A percentile compares a stretch with the other conserved stretches of the same genome.
Conservation (phyloP, 2,113 vertebrate species). For the Turdus rufiventris region DNA sequence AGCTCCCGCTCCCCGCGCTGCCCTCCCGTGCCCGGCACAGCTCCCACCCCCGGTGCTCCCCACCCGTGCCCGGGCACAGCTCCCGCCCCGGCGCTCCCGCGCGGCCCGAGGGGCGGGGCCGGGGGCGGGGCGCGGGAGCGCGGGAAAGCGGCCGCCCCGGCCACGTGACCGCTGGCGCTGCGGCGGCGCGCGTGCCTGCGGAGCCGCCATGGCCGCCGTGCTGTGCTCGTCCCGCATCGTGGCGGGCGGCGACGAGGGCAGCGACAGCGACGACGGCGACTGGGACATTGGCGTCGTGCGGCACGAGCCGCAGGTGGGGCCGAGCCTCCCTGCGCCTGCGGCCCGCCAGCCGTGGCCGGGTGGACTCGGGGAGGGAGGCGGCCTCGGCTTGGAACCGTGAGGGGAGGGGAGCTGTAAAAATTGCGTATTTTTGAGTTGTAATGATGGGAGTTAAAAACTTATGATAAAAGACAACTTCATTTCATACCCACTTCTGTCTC, state of each 20-base stretch:
- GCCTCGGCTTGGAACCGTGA: neutral
- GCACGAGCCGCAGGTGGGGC: slow-evolving; percentile 29
- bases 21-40: too few relatives aligned
- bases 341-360: neutral
- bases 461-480: rapidly evolving
- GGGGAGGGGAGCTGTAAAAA: neutral
- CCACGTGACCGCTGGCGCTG: neutral
- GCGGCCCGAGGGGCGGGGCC: neutral
- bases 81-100: rapidly evolving
- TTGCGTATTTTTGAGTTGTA: neutral
- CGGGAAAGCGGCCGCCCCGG: neutral
- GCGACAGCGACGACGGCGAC: slow-evolving; percentile 64
- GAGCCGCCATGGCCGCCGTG: rapidly evolving
- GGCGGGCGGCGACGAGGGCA: slow-evolving; percentile 64
- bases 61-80: too few relatives aligned
- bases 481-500: neutral
- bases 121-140: neutral
- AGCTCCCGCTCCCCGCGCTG: too few relatives aligned
- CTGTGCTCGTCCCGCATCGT: rapidly evolving
- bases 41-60: rapidly evolving
- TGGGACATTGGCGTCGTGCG: slow-evolving; percentile 66
- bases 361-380: too few relatives aligned
- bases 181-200: neutral
- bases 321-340: rapidly evolving
- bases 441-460: neutral